A percentile compares a stretch with the other conserved stretches of the same genome.
Evolutionary conservation across 1,140 invertebrate species (phyloP).

Genomic region (Trachymyrmex septentrionalis): DNA sequence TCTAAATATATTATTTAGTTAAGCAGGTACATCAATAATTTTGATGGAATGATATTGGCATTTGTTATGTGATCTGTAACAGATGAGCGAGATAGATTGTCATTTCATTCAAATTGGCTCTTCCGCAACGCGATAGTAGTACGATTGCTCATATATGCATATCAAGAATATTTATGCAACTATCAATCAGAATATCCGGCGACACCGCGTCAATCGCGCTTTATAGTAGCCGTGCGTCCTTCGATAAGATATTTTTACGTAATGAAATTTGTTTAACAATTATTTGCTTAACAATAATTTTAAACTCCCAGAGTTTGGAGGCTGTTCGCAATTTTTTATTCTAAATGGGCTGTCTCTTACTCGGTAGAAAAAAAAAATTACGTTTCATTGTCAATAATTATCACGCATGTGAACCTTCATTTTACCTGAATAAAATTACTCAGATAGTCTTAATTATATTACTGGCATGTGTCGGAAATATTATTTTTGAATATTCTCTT

Average conservation of each 20-base stretch:
- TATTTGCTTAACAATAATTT: not conserved
- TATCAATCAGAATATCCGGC: constrained; percentile 34
- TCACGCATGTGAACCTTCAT: constrained; percentile 4
- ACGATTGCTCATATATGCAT: constrained; percentile 13
- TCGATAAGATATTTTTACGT: not conserved
- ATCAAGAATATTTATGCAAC: constrained; percentile 30
- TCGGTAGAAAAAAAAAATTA: constrained; percentile 10
- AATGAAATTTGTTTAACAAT: constrained; percentile 17
- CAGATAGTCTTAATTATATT: constrained; percentile 51
- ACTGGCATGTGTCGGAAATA: constrained; percentile 6
- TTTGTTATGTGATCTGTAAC: constrained; percentile 38
- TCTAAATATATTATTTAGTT: not conserved
- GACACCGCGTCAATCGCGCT: not conserved
- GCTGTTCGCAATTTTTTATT: not conserved
- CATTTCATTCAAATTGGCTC: constrained; percentile 48
- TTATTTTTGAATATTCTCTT: constrained; percentile 57
- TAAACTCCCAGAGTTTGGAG: not conserved
- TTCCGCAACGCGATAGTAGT: constrained; percentile 1
- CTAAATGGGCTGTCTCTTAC: not conserved
- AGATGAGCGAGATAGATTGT: constrained; percentile 32
- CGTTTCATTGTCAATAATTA: constrained; percentile 31
- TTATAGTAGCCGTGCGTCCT: not conserved
- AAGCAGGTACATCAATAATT: constrained; percentile 40
- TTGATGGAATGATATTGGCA: constrained; percentile 38
- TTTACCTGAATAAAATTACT: constrained; percentile 51